A percentile compares a stretch with the other conserved stretches of the same genome.
Evolutionary conservation across 2,888 invertebrate species (phyloP).

Genomic region (Sericinus montela): DNA sequence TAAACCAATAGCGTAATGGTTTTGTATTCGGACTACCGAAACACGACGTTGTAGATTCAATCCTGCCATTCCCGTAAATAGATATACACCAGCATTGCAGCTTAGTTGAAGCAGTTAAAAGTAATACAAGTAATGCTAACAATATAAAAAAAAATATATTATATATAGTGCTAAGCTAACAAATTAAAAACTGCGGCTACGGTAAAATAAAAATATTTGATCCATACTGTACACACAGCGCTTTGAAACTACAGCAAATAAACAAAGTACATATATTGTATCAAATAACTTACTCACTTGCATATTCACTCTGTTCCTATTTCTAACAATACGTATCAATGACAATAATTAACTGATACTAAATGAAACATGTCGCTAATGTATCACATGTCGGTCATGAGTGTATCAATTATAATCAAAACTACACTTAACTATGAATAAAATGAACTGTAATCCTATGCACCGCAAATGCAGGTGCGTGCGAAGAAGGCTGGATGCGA

Average conservation of each 20-base stretch:
- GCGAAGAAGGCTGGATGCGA: slow-evolving; percentile 10
- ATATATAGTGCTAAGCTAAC: no score
- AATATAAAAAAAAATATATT: no score
- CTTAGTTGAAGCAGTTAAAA: no score
- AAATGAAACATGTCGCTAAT: slow-evolving; percentile 5
- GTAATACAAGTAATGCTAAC: no score
- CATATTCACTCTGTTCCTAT: slow-evolving; percentile 1
- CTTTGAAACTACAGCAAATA: slow-evolving; percentile 7
- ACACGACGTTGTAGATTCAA: no score
- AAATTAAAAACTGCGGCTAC: no score
- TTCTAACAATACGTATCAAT: slow-evolving; percentile 1
- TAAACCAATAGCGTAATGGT: no score
- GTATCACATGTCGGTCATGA: slow-evolving; percentile 3
- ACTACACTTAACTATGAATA: neutral
- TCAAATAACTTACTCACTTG: slow-evolving; percentile 10
- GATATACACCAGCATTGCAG: no score
- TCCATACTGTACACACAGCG: no score
- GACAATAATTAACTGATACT: neutral
- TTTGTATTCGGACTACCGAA: no score
- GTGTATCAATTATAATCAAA: neutral
- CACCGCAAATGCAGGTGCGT: slow-evolving; percentile 15
- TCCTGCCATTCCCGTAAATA: no score
- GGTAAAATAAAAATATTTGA: no score
- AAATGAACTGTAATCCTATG: neutral
- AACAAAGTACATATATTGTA: neutral